A percentile compares a stretch with the other conserved stretches of the same genome.
These are phyloP conservation scores for Gallirallus australis DNA, from an alignment of 2,797 vertebrate species.

Conservation along the genomic window DNA sequence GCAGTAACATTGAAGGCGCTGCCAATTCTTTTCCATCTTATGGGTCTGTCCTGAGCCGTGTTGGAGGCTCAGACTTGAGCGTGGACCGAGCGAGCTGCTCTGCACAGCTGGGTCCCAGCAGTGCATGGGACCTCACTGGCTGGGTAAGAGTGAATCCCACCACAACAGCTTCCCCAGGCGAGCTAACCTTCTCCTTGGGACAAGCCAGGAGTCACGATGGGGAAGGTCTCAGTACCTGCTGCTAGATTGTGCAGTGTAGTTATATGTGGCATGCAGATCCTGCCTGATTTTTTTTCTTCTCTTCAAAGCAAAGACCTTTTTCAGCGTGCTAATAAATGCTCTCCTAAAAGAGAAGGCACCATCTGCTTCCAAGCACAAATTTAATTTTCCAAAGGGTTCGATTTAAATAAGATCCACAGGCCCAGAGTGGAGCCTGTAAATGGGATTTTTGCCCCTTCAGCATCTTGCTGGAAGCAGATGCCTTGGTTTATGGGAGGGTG, in stretches of 20 bases:
- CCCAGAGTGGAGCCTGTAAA: background rate
- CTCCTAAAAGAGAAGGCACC: slow-evolving; percentile 35
- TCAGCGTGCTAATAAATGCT: slow-evolving; percentile 1
- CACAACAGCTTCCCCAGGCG: background rate
- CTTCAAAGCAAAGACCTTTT: slow-evolving; percentile 30
- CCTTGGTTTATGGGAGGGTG: background rate
- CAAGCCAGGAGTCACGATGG: background rate
- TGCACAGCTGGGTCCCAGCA: background rate
- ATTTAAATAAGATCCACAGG: slow-evolving; percentile 30
- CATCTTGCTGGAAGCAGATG: background rate
- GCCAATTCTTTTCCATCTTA: background rate
- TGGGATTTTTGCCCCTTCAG: background rate
- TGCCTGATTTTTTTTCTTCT: background rate
- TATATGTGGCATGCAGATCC: background rate
- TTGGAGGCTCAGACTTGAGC: fast-evolving
- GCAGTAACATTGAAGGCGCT: background rate
- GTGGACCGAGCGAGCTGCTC: background rate
- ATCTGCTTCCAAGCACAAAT: slow-evolving; percentile 45
- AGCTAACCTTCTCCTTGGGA: background rate
- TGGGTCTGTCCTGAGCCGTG: fast-evolving
- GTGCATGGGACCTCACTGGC: background rate
- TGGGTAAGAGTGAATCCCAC: background rate
- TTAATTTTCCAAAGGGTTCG: slow-evolving; percentile 18
- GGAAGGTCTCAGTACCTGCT: background rate
- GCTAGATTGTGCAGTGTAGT: background rate